Evolutionary conservation across 2,113 vertebrate genomes (phyloP), one percentile per base, ranked within the genome.

Genomic region (Pholis gunnellus): DNA sequence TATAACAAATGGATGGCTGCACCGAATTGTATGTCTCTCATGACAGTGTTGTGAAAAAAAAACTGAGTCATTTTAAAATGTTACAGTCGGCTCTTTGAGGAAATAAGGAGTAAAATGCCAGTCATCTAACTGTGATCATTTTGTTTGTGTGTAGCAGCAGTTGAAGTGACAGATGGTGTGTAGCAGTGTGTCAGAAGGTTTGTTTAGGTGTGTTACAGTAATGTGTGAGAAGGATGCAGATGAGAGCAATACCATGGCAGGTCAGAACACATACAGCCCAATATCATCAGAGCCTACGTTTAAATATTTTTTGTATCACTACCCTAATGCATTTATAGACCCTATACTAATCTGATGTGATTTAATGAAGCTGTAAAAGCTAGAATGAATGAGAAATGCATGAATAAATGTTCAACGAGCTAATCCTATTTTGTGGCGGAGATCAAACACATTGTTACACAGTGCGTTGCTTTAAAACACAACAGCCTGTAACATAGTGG

Each of bases 111-210:
- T 10, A 13, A 71, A 60, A 71, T 67, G 54, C 1, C 34, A 66
- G 44, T 74, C 42, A 73, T 78, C 29, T 64, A 18, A n/a, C 34
- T 48, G 36, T 18, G 60, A 84, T 63, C 13, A 46, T 79, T 66
- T 20, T 61, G 14, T 67, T 34, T 27, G 14, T 72, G 36, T 78
- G 68, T 20, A 61, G 48, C 54, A 84, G 72, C 75, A 40, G 60
- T 48, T 46, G 70, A 63, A 68, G 44, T 79, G 72, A 82, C 78
- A 81, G 73, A 85, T 87, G 78, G 65, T 38, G n/a, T 54, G 9
- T 31, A 22, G 27, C 22, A 79, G 61, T 34, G 52, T 71, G 36
- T 82, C 52, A 54, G 50, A 18, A 70, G 52, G 61, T 50, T 77
- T 85, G 64, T 80, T 60, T 77, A 57, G 69, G 50, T 75, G 66